Evolutionary conservation across 2,888 invertebrate species (phyloP), one percentile per base, ranked within the genome.

Genomic region (Phalangium opilio): DNA sequence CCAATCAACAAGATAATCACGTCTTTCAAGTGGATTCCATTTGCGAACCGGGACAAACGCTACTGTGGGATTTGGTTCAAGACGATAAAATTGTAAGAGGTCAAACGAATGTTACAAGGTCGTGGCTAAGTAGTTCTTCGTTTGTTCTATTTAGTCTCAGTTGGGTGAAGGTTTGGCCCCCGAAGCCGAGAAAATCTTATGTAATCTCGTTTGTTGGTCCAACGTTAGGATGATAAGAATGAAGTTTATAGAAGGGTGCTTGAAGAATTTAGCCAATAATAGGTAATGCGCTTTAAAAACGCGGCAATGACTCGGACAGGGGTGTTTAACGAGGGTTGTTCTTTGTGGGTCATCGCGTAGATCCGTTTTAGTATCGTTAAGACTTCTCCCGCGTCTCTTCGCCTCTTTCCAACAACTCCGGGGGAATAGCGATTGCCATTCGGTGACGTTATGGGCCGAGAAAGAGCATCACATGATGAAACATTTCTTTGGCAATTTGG

Each of bases 211-310:
- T 1, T 89, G 89, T 63, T 90, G 84, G 62, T 87, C 83, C 60
- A 84, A 85, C 2, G 90, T 91, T 65, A 80, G 84, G 56, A 75
- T 83, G 52, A 84, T 91, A 55, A 74, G 87, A 47, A 86, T 87
- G 69, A 89, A 90, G 67, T 93, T 93, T 62, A 90, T 93, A 55
- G 90, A 91, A 66, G 91, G 90, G 8, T 90, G 90, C 61, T 71
- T 91, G 41, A 82, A 86, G 59, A 91, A 91, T 68, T 72, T 91
- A 52, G 81, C 85, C 12, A 78, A 78, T 57, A 86, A 90, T 67
- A 78, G 77, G 75, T 79, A 66, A 27, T 27, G n/a, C n/a, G n/a
- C n/a, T n/a, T n/a, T n/a, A n/a, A n/a, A n/a, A n/a, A n/a, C n/a
- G n/a, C n/a, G n/a, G n/a, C n/a, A n/a, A n/a, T n/a, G n/a, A n/a